Evolutionary conservation across 92 coral and sea anemone genomes (phyloP).

Genomic region (Pocillopora grandis): DNA sequence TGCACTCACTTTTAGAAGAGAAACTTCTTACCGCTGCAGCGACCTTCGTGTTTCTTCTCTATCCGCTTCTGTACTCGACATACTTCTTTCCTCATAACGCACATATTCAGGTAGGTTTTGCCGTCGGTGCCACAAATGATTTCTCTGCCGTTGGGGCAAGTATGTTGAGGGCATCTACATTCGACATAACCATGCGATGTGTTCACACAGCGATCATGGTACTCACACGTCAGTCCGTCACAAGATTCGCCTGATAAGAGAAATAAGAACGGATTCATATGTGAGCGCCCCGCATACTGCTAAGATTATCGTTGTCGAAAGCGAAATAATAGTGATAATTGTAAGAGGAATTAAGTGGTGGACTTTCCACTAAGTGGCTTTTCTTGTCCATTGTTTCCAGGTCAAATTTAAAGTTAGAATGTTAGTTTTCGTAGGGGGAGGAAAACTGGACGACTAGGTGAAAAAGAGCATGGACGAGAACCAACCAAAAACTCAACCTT

Average conservation of each 20-base stretch:
- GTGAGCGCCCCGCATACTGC: too few species aligned
- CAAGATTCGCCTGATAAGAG: conserved; percentile 42
- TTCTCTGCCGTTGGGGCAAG: neutral
- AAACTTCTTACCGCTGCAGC: conserved; percentile 47
- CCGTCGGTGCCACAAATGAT: conserved; percentile 61
- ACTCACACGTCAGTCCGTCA: conserved; percentile 47
- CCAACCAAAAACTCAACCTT: too few species aligned
- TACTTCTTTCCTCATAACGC: conserved; percentile 54
- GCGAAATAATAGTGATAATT: too few species aligned
- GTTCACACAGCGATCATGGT: conserved; percentile 42
- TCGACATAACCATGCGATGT: conserved; percentile 41
- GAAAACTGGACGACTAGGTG: too few species aligned
- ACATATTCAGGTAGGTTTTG: conserved; percentile 60
- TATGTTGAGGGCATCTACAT: conserved; percentile 49
- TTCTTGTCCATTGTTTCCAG: too few species aligned
- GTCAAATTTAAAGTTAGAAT: too few species aligned
- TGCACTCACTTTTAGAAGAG: neutral
- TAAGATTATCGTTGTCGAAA: too few species aligned
- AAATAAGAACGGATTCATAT: neutral
- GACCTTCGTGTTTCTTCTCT: conserved; percentile 11
- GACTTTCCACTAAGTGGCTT: too few species aligned
- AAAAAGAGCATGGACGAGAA: too few species aligned
- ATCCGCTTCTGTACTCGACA: conserved; percentile 50
- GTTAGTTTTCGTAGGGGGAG: too few species aligned
- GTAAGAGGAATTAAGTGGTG: too few species aligned